Percentiles rank a stretch among this genome's conserved stretches.
These are phyloP conservation scores for Frankliniella intonsa DNA, from an alignment of 2,888 invertebrate species.

Conservation along the genomic window DNA sequence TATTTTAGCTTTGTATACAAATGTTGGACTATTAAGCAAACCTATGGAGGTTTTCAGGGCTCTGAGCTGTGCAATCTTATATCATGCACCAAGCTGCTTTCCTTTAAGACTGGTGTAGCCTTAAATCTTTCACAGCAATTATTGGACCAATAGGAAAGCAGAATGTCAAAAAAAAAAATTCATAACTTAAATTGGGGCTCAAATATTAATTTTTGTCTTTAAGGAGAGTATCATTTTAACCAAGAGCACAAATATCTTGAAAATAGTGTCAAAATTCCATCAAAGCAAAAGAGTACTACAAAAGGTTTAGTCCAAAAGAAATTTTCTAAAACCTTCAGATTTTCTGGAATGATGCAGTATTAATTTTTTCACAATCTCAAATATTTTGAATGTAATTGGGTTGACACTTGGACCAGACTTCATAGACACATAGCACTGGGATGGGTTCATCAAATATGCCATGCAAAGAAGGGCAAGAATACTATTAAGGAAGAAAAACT, in stretches of 20 bases:
- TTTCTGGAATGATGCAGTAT: too few relatives aligned
- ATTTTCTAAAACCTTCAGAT: not conserved
- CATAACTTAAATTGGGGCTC: not conserved
- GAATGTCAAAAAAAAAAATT: not conserved
- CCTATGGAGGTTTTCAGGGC: not conserved
- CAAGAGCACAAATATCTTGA: not conserved
- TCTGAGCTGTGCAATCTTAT: not conserved
- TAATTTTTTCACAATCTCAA: not conserved
- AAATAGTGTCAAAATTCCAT: not conserved
- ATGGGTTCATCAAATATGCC: not conserved
- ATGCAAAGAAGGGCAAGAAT: not conserved
- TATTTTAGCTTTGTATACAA: not conserved
- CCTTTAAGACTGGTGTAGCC: constrained; percentile 12
- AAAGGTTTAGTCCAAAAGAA: not conserved
- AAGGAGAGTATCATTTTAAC: not conserved
- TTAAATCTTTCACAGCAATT: not conserved
- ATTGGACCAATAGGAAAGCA: constrained; percentile 2
- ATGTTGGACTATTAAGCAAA: not conserved
- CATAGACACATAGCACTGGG: not conserved
- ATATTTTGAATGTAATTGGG: not conserved
- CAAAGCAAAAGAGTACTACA: not conserved
- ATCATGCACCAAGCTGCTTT: not conserved
- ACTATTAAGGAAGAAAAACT: not conserved
- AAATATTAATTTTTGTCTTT: not conserved
- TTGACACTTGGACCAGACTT: not conserved